Evolutionary conservation across 2,888 invertebrate genomes (phyloP).

Genomic region (Yponomeuta cagnagella): DNA sequence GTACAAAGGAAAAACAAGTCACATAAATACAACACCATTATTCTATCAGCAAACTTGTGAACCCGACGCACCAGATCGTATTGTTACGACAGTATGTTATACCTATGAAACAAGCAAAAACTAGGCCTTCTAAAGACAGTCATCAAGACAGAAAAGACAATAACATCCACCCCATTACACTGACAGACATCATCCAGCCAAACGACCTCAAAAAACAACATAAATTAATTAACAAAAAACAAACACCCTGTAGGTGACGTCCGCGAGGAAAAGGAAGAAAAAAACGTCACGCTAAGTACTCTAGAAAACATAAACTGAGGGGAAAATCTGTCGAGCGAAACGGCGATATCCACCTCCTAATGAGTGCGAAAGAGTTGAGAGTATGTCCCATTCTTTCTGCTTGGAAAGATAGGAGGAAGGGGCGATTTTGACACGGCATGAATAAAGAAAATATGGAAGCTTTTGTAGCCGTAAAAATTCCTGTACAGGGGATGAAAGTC

Average conservation of each 20-base stretch:
- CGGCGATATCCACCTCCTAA: constrained; percentile 41
- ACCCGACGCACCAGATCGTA: no score
- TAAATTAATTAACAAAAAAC: constrained; percentile 72
- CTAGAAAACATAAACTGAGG: constrained; percentile 63
- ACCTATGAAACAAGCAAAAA: not conserved
- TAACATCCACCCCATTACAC: constrained; percentile 6
- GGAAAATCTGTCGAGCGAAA: constrained; percentile 41
- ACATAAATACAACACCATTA: no score
- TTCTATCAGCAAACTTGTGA: no score
- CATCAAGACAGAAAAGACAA: not conserved
- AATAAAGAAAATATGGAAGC: constrained; percentile 75
- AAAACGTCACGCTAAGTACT: constrained; percentile 48
- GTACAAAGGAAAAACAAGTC: no score
- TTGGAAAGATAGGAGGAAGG: constrained; percentile 45
- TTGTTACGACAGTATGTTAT: no score
- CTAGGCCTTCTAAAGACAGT: not conserved
- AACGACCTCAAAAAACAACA: constrained; percentile 45
- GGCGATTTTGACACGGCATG: constrained; percentile 70
- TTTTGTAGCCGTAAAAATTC: constrained; percentile 75
- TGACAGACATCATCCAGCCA: not conserved
- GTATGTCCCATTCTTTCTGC: constrained; percentile 56
- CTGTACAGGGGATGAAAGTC: constrained; percentile 71
- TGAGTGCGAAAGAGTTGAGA: constrained; percentile 63
- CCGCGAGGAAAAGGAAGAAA: constrained; percentile 41
- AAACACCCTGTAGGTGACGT: constrained; percentile 63